Percentiles rank a stretch among this genome's conserved stretches.
These are phyloP conservation scores for Tetranychus truncatus DNA, from an alignment of 2,888 invertebrate species.

Conservation along the genomic window DNA sequence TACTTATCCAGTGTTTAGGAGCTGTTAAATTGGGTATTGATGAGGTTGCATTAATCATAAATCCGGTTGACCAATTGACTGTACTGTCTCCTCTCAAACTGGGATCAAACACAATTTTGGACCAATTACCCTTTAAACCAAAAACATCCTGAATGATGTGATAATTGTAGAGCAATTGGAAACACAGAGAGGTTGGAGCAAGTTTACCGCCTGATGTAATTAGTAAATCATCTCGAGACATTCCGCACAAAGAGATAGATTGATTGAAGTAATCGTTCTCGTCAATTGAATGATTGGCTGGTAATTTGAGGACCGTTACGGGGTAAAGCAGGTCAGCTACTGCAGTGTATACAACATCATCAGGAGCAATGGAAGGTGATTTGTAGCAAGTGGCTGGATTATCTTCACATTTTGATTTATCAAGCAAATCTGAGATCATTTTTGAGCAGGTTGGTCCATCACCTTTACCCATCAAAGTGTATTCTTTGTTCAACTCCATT, in stretches of 20 bases:
- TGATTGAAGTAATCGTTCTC: neutral
- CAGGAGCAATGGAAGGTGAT: neutral
- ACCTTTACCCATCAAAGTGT: conserved; percentile 3
- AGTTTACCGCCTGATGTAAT: neutral
- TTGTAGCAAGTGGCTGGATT: neutral
- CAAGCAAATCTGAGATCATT: neutral
- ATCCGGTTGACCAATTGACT: neutral
- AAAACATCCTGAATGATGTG: neutral
- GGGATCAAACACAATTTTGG: neutral
- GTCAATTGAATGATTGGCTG: neutral
- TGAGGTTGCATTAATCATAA: conserved; percentile 6
- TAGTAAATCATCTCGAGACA: neutral
- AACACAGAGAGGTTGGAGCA: neutral
- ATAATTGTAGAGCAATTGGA: conserved; percentile 7
- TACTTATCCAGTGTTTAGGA: neutral
- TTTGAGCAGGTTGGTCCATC: neutral
- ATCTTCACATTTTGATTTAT: neutral
- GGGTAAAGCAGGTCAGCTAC: neutral
- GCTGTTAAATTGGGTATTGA: neutral
- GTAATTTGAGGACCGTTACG: neutral
- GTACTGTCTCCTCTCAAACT: neutral
- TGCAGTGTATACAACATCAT: neutral
- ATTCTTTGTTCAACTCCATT: neutral
- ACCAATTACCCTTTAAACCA: neutral
- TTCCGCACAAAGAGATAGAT: neutral